Base-by-base conservation (phyloP, 2,888 invertebrate genomes). In the Mythimna pallens region DNA sequence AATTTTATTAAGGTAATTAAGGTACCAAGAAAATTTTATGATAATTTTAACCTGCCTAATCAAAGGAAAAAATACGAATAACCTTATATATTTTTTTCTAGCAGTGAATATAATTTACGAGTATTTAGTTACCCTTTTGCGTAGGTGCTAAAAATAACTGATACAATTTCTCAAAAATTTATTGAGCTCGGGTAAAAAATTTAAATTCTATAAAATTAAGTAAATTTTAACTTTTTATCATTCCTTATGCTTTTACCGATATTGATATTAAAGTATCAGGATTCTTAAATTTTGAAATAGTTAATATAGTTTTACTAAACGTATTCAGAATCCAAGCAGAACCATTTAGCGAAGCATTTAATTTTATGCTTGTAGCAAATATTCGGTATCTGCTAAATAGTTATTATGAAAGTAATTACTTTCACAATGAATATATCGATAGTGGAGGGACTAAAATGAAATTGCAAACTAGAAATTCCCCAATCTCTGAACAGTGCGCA, bases 401-500 rank as follows among this genome's bases (percentile, higher is more conserved):
- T 59, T 36, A 82, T 78, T 78, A 70, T 43, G 52, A 65, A 75
- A 62, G 34, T 70, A 68, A 83, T 81, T 81, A 65, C 69, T 76
- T 67, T 70, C 57, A 58, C 59, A 70, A 73, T 68, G 55, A 69
- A 63, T 65, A n/a, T 50, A 67, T 22, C 66, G 64, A 57, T 78
- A 70, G 67, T 63, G 54, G 62, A 68, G 64, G 72, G 61, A 65
- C 70, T 73, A 73, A 77, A 78, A 74, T 66, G 65, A 65, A 79
- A 77, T 59, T 78, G 57, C 74, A 65, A 82, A 73, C 65, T 75
- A 73, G 74, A 65, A 67, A 70, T 76, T 65, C 43, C 40, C 75
- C 58, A 78, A 84, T 73, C 63, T 59, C 73, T 67, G 73, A 76
- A 81, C 61, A 72, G 77, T 74, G 69, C 73, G 74, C 76, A 79